Evolutionary conservation across 2,888 invertebrate genomes (phyloP).

Genomic region (Epicampocera succincta): DNA sequence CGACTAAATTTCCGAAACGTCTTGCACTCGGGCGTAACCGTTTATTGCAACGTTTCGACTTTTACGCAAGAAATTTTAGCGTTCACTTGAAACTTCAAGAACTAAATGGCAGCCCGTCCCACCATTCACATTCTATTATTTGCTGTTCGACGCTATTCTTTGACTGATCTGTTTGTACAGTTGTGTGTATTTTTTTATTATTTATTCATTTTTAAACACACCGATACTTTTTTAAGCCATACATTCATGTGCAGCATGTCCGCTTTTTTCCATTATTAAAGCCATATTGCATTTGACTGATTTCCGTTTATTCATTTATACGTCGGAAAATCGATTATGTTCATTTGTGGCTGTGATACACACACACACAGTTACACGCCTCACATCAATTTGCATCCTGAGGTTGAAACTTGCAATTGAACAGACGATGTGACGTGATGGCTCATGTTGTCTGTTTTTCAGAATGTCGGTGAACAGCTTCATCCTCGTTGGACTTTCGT

Average conservation of each 20-base stretch:
- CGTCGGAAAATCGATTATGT: slow-evolving; percentile 64
- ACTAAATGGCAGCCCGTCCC: background rate
- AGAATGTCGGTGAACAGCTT: slow-evolving; percentile 19
- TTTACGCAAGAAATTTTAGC: too few relatives aligned
- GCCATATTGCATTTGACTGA: slow-evolving; percentile 61
- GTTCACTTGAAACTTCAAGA: background rate
- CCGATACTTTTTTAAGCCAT: background rate
- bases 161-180: slow-evolving; percentile 43
- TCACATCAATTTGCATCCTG: background rate
- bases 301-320: slow-evolving; percentile 66
- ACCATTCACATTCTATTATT: background rate
- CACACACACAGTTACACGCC: background rate
- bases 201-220: slow-evolving; percentile 16
- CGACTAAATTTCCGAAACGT: too few relatives aligned
- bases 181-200: background rate
- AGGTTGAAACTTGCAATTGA: background rate
- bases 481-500: background rate
- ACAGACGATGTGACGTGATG: slow-evolving; percentile 4
- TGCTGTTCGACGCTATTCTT: slow-evolving; percentile 1
- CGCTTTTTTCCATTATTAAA: slow-evolving; percentile 28
- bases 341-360: slow-evolving; percentile 51
- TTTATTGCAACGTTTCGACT: too few relatives aligned
- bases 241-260: slow-evolving; percentile 15
- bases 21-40: too few relatives aligned
- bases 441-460: slow-evolving; percentile 40